phyloP scores from a whole-genome alignment of 2,797 vertebrate genomes.

The Arrhamphus sclerolepis region DNA sequence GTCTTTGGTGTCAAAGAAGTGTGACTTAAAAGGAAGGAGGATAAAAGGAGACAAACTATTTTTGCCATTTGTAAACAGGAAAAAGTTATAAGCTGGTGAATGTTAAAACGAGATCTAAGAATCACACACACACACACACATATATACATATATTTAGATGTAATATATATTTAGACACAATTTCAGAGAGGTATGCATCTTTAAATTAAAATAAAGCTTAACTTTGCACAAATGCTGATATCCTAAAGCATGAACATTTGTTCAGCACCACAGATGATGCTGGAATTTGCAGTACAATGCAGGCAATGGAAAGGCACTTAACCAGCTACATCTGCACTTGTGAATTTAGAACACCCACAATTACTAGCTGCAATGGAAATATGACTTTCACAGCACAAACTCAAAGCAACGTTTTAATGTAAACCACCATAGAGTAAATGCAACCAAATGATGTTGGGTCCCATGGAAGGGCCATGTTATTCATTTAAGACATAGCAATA shows the following conservation, averaged over 20 bases:
- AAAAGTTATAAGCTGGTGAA: conserved; percentile 48
- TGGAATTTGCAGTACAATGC: conserved; percentile 47
- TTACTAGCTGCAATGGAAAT: conserved; percentile 66
- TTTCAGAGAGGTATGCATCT: too few relatives aligned
- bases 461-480: conserved; percentile 58
- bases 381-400: conserved; percentile 56
- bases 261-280: conserved; percentile 38
- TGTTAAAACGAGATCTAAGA: conserved; percentile 13
- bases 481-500: conserved; percentile 59
- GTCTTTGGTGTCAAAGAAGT: conserved; percentile 70
- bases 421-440: conserved; percentile 63
- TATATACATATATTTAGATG: too few relatives aligned
- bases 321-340: conserved; percentile 58
- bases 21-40: conserved; percentile 68
- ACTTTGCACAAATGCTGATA: not conserved
- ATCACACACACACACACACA: too few relatives aligned
- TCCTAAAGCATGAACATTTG: too few relatives aligned
- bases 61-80: conserved; percentile 64
- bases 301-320: conserved; percentile 44
- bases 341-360: conserved; percentile 61
- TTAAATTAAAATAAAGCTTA: conserved; percentile 18
- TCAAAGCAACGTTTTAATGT: conserved; percentile 56
- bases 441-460: conserved; percentile 51
- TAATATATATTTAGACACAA: not conserved
- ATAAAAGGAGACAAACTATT: conserved; percentile 69